Conservation (phyloP, 2,888 invertebrate genomes). For the Calliphora vomitoria region DNA sequence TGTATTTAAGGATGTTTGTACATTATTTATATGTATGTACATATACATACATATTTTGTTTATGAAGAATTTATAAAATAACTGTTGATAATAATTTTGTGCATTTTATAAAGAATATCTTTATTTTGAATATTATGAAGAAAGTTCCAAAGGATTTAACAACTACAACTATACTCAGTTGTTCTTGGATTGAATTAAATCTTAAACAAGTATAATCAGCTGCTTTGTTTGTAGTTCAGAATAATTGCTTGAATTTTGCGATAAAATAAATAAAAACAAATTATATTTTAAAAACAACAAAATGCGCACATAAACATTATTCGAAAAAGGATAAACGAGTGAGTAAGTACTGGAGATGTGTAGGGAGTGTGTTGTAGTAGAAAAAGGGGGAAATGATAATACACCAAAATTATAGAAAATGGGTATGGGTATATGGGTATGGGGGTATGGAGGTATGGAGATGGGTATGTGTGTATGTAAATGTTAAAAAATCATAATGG, state of each 20-base stretch:
- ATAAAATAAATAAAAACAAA: slow-evolving; percentile 60
- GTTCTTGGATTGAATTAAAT: slow-evolving; percentile 26
- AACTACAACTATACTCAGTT: slow-evolving; percentile 37
- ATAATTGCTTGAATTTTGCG: slow-evolving; percentile 56
- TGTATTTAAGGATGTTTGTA: neutral
- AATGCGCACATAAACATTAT: slow-evolving; percentile 63
- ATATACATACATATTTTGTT: slow-evolving; percentile 35
- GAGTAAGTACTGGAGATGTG: slow-evolving; percentile 42
- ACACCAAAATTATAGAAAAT: slow-evolving; percentile 38
- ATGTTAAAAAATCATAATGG: slow-evolving; percentile 54
- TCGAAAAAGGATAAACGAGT: slow-evolving; percentile 35
- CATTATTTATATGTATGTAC: slow-evolving; percentile 18
- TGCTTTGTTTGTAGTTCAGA: slow-evolving; percentile 64
- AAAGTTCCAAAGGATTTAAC: slow-evolving; percentile 27
- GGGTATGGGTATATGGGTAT: slow-evolving; percentile 13
- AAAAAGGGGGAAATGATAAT: slow-evolving; percentile 28
- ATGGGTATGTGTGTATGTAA: slow-evolving; percentile 22
- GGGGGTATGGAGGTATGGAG: too few relatives aligned
- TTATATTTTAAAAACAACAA: slow-evolving; percentile 57
- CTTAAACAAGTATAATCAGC: slow-evolving; percentile 55
- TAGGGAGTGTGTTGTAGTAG: neutral
- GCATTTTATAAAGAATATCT: slow-evolving; percentile 68
- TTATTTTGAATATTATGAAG: slow-evolving; percentile 24
- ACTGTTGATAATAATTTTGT: slow-evolving; percentile 65
- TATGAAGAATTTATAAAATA: slow-evolving; percentile 44